Base-by-base conservation (phyloP, 2,888 invertebrate genomes). In the Acleris cristana region DNA sequence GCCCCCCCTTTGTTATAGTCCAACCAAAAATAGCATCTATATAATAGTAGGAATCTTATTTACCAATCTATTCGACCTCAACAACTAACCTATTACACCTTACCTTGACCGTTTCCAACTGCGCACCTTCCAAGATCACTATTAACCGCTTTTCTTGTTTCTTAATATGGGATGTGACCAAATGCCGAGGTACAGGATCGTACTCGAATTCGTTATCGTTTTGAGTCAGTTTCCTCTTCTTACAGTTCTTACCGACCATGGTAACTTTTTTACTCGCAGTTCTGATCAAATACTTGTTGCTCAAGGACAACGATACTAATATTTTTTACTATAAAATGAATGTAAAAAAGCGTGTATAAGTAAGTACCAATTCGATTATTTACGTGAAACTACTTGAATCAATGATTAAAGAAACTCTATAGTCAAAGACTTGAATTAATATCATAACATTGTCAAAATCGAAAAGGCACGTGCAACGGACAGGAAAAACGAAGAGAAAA, bases 41-140 rank as follows among this genome's bases (percentile, higher is more conserved):
- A 40, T 40, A 40, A 40, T 40, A 40, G 10, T 8, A 30, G 8
- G 8, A 30, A 30, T 2, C 30, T 30, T 2, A 30, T 30, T 30
- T 30, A 30, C 30, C 30, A 30, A 2, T 30, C 10, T 30, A 12
- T 3, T 12, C 8, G 34, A 12, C 3, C 12, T 40, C 8, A 3
- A 40, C 3, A 40, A 10, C 3, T 40, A 40, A 6, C 3, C 34
- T 12, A 40, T 30, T 8, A 10, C 30, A 69, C 64, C 73, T 76
- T 86, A 98, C 99, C 94, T 99, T 99, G 0, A 99, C 98, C 53
- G 98, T 97, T 93, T 99, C 99, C 62, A 99, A 88, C 80, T 99
- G 98, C 4, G 99, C 99, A 67, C 96, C 96, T 92, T 99, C 99
- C 64, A 99, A 89, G 68, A 99, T 95, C 51, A 99, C 95, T 73